Conservation (phyloP, 2,113 vertebrate species). For the Rhynchopsitta pachyrhyncha region DNA sequence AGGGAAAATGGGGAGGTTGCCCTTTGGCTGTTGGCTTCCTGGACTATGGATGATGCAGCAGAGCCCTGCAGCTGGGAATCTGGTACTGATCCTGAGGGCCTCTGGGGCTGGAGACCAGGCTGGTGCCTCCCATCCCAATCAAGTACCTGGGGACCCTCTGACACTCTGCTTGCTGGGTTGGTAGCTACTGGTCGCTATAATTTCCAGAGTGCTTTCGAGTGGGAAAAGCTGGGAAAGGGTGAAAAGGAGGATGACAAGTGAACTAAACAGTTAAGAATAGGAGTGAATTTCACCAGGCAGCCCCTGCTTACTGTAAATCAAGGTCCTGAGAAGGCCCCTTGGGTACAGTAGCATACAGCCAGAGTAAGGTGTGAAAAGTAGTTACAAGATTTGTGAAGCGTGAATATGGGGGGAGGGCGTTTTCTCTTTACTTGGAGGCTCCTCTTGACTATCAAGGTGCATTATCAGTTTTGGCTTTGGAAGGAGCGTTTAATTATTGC, state of each 20-base stretch:
- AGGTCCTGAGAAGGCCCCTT: neutral
- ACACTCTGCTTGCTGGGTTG: accelerated
- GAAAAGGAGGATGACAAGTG: neutral
- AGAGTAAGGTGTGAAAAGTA: neutral
- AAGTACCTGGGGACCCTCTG: neutral
- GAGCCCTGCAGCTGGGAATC: neutral
- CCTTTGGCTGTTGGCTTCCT: neutral
- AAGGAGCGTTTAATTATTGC: neutral
- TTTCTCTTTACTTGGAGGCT: neutral
- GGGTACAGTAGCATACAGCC: neutral
- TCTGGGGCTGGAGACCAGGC: neutral
- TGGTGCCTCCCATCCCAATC: neutral
- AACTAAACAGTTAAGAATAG: neutral
- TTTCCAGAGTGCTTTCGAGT: neutral
- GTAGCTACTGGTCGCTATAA: accelerated
- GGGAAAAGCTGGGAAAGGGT: neutral
- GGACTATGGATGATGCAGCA: accelerated
- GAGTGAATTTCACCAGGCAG: neutral
- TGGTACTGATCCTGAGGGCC: neutral
- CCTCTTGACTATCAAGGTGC: accelerated
- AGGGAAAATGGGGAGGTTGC: neutral
- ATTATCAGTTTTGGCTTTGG: neutral
- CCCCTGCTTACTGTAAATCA: neutral
- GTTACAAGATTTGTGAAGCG: neutral
- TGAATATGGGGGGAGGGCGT: neutral